Percentiles rank a stretch among this genome's conserved stretches.
Evolutionary conservation across 2,888 invertebrate species (phyloP).

Genomic region (Parthenolecanium corni): DNA sequence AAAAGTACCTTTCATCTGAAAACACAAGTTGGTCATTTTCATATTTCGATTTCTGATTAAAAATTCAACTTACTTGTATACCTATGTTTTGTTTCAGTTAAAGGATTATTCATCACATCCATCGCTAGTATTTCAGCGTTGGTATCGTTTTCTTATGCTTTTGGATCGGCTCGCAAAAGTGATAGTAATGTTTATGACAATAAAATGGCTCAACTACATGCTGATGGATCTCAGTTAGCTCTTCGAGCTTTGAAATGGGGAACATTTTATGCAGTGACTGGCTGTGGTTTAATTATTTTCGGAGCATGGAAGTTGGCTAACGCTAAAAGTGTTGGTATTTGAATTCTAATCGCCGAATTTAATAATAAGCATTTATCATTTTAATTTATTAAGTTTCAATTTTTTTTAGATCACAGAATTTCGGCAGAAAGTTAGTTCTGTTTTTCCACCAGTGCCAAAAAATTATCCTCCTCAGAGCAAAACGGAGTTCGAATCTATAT

Average conservation of each 20-base stretch:
- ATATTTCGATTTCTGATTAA: no score
- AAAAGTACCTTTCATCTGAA: background rate
- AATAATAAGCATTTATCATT: background rate
- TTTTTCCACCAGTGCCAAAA: conserved; percentile 63
- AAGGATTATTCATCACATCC: conserved; percentile 48
- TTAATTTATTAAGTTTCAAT: background rate
- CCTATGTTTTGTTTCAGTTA: conserved; percentile 12
- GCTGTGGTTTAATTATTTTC: conserved; percentile 68
- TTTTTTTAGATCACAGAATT: conserved; percentile 65
- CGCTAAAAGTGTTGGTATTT: conserved; percentile 54
- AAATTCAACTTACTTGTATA: background rate
- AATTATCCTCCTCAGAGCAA: conserved; percentile 67
- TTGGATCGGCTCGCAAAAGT: conserved; percentile 63
- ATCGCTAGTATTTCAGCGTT: conserved; percentile 67
- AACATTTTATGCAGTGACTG: conserved; percentile 71
- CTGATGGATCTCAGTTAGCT: conserved; percentile 59
- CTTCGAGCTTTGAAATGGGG: conserved; percentile 78
- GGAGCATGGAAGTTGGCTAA: conserved; percentile 81
- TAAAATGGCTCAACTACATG: conserved; percentile 29
- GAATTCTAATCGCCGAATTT: conserved; percentile 13
- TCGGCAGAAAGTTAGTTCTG: conserved; percentile 61
- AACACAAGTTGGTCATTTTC: background rate
- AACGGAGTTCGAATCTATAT: conserved; percentile 74
- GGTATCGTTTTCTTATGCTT: conserved; percentile 66
- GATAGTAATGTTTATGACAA: conserved; percentile 45